Conservation (phyloP, 2,888 invertebrate species). For the Phyto melanocephala region DNA sequence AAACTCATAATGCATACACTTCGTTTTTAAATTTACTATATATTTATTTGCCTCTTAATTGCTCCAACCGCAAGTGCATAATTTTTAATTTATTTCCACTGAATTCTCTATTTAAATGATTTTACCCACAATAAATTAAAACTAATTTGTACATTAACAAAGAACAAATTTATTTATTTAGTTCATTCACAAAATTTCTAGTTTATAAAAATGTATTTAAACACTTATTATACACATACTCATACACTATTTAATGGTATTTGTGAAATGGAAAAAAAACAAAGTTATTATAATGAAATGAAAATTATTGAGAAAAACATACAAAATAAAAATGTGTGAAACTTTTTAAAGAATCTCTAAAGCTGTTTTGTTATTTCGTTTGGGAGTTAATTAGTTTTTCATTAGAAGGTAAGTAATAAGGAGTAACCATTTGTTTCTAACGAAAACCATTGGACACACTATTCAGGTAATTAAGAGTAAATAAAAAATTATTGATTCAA, state of each 20-base stretch:
- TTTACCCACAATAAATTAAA: conserved; percentile 16
- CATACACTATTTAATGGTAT: conserved; percentile 44
- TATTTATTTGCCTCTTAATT: background rate
- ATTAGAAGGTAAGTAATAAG: conserved; percentile 11
- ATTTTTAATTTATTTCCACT: background rate
- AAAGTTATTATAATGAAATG: conserved; percentile 19
- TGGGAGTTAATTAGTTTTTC: too few relatives aligned
- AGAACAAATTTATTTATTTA: too few relatives aligned
- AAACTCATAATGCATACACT: background rate
- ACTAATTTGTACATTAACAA: background rate
- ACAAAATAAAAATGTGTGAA: conserved; percentile 44
- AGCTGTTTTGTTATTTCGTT: too few relatives aligned
- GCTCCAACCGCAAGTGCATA: background rate
- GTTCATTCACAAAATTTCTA: too few relatives aligned
- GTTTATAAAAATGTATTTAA: too few relatives aligned
- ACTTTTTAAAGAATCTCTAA: conserved; percentile 46
- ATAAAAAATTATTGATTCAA: too few relatives aligned
- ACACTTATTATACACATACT: conserved; percentile 32
- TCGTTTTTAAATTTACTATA: background rate
- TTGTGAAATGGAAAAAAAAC: conserved; percentile 28
- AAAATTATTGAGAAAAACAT: conserved; percentile 23
- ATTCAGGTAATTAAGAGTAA: too few relatives aligned
- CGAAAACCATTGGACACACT: too few relatives aligned
- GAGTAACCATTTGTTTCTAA: too few relatives aligned
- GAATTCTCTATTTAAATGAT: background rate